A percentile compares a stretch with the other conserved stretches of the same genome.
Conservation (phyloP, 2,888 invertebrate genomes). For the Miltochrista miniata region DNA sequence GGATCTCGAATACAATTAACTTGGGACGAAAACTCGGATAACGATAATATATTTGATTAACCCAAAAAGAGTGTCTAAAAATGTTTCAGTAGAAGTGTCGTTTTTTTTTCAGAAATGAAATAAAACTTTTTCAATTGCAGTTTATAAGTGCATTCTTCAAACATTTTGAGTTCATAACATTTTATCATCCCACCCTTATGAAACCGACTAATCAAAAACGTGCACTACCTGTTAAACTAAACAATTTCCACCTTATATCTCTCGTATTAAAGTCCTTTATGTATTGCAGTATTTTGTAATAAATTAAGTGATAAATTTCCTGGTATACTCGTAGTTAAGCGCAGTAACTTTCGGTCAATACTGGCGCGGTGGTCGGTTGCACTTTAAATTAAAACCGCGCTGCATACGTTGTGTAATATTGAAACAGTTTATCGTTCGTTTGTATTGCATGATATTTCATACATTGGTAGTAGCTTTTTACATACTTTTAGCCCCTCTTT, state of each 20-base stretch:
- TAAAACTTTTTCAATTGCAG: too few relatives aligned
- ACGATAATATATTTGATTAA: too few relatives aligned
- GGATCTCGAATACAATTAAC: not conserved
- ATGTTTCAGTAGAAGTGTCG: too few relatives aligned
- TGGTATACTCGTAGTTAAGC: constrained; percentile 15
- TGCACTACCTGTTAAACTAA: constrained; percentile 2
- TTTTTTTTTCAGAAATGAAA: too few relatives aligned
- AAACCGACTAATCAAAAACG: constrained; percentile 16
- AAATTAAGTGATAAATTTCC: constrained; percentile 33
- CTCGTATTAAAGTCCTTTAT: constrained; percentile 15
- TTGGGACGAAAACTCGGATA: not conserved
- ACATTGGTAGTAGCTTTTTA: too few relatives aligned
- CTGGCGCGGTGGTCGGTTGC: constrained; percentile 12
- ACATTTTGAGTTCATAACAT: not conserved
- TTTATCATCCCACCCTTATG: constrained; percentile 6
- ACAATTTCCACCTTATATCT: constrained; percentile 16
- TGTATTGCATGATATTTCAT: not conserved
- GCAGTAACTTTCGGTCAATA: constrained; percentile 21
- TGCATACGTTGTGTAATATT: constrained; percentile 4
- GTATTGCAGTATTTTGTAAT: constrained; percentile 6
- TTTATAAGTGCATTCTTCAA: not conserved
- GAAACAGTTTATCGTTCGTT: not conserved
- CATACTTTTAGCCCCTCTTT: too few relatives aligned
- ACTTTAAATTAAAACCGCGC: constrained; percentile 24
- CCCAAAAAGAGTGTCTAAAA: too few relatives aligned